These are phyloP conservation scores for Calameuta idolon DNA, from an alignment of 2,888 invertebrate genomes.

Conservation along the genomic window DNA sequence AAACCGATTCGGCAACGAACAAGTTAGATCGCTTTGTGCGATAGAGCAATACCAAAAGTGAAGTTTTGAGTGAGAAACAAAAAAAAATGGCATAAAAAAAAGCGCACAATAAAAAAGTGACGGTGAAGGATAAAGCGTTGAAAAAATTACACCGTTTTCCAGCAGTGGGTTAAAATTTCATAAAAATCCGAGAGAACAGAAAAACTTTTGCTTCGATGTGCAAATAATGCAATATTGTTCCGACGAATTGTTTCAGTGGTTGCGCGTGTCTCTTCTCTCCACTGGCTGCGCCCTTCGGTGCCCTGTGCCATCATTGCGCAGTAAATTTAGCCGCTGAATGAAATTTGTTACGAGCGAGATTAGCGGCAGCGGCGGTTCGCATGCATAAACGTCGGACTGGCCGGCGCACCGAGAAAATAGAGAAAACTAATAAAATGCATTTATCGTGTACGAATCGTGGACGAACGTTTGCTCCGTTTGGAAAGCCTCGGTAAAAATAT, in stretches of 20 bases:
- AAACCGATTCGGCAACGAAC: background rate
- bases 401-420: background rate
- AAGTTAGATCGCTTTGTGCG: background rate
- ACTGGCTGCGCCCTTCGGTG: background rate
- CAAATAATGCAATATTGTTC: background rate
- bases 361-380: background rate
- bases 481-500: background rate
- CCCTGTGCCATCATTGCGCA: background rate
- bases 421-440: background rate
- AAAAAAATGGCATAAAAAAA: background rate
- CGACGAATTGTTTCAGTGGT: background rate
- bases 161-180: background rate
- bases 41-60: background rate
- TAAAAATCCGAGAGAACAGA: background rate
- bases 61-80: background rate
- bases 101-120: background rate
- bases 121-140: background rate
- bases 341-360: constrained; percentile 2
- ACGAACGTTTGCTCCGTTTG: background rate
- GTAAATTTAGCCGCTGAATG: background rate
- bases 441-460: background rate
- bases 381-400: background rate
- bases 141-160: background rate
- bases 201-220: background rate
- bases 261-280: background rate